phyloP scores from a whole-genome alignment of 2,888 invertebrate genomes.

The Dromius quadrimaculatus region DNA sequence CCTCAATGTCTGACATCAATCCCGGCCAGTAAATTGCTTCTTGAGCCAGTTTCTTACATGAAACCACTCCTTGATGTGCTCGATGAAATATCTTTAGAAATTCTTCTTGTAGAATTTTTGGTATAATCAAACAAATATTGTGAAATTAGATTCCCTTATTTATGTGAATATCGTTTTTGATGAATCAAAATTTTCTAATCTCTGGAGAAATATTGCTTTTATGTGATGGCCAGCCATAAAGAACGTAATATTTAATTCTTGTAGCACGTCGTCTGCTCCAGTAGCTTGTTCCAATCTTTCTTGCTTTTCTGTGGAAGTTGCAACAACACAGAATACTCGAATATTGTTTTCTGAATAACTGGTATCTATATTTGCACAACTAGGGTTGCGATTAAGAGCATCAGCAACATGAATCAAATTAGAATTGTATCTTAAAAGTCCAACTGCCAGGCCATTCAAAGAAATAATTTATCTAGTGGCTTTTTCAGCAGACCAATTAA shows the following conservation, averaged over 20 bases:
- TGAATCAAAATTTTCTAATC: not conserved
- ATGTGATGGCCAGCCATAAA: not conserved
- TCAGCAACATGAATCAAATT: not conserved
- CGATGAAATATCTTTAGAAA: slow-evolving; percentile 38
- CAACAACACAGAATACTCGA: not conserved
- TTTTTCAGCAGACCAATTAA: not conserved
- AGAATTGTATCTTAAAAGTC: not conserved
- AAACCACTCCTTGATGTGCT: slow-evolving; percentile 8
- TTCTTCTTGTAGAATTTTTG: slow-evolving; percentile 34
- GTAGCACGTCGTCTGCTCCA: not conserved
- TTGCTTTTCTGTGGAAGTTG: not conserved
- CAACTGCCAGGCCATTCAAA: not conserved
- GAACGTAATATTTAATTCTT: not conserved
- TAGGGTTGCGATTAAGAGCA: not conserved
- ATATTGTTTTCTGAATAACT: not conserved
- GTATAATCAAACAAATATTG: slow-evolving; percentile 28
- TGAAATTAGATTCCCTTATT: not conserved
- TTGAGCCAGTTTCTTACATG: slow-evolving; percentile 28
- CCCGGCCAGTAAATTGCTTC: slow-evolving; percentile 46
- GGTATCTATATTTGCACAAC: not conserved
- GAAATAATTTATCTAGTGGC: not conserved
- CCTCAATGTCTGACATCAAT: slow-evolving; percentile 33
- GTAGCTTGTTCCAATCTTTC: not conserved
- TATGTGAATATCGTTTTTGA: not conserved
- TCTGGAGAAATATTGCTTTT: not conserved